Conservation (phyloP, 2,888 invertebrate genomes). For the Dioctria rufipes region DNA sequence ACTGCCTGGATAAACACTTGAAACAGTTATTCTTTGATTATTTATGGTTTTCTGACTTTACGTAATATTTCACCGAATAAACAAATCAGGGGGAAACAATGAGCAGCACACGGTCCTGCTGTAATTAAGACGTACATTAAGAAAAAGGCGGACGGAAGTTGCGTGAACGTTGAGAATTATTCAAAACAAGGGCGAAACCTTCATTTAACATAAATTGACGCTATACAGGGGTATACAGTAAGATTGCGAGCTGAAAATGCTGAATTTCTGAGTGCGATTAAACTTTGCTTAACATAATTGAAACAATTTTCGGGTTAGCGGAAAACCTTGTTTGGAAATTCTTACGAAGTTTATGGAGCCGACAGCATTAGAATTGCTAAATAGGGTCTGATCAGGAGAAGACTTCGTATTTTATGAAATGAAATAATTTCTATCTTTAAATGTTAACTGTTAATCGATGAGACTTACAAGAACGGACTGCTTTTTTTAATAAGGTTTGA, state of each 20-base stretch:
- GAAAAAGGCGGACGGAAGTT: conserved; percentile 48
- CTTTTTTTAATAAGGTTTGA: too few species aligned
- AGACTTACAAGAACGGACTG: too few species aligned
- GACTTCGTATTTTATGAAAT: neutral
- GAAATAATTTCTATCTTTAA: too few species aligned
- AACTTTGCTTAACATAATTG: conserved; percentile 3
- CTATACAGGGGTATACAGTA: neutral
- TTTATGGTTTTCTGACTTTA: conserved; percentile 52
- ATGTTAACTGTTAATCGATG: too few species aligned
- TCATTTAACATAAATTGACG: neutral
- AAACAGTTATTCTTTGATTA: conserved; percentile 42
- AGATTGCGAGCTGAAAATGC: neutral
- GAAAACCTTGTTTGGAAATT: neutral
- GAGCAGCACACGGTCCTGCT: conserved; percentile 43
- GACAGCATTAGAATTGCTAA: neutral
- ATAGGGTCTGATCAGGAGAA: neutral
- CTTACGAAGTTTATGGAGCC: neutral
- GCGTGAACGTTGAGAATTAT: conserved; percentile 43
- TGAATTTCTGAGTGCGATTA: neutral
- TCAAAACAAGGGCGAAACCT: conserved; percentile 27
- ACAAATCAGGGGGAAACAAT: conserved; percentile 47
- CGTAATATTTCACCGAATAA: conserved; percentile 48
- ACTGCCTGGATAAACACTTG: neutral
- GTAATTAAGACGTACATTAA: conserved; percentile 48
- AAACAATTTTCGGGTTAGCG: neutral